Conservation (phyloP, 2,888 invertebrate species). For the Trimorus sp. region DNA sequence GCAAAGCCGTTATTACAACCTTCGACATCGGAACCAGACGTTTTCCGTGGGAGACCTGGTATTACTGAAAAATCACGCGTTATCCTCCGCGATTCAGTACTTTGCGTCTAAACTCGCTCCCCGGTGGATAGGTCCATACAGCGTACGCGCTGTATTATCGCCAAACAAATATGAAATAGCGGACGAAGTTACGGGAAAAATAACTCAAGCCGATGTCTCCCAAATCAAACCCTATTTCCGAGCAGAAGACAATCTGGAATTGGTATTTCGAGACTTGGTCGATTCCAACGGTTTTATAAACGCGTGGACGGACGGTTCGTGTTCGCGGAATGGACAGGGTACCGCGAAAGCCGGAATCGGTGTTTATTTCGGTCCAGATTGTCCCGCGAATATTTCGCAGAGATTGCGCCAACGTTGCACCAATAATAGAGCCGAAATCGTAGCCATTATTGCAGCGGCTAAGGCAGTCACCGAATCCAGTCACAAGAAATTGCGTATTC, state of each 20-base stretch:
- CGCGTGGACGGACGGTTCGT: constrained; percentile 17
- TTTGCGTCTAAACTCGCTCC: constrained; percentile 19
- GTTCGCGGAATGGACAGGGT: constrained; percentile 1
- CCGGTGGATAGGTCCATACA: constrained; percentile 9
- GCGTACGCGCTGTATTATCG: neutral
- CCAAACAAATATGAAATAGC: neutral
- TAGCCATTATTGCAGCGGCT: no score
- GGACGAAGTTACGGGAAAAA: neutral
- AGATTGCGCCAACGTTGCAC: neutral
- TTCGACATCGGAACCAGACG: neutral
- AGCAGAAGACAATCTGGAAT: neutral
- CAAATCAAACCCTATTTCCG: constrained; percentile 15
- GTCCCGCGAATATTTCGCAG: neutral
- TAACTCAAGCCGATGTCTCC: neutral
- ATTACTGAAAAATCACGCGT: neutral
- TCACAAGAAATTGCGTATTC: no score
- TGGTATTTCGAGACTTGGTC: neutral
- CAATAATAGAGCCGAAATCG: neutral
- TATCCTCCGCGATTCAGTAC: constrained; percentile 10
- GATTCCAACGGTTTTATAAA: constrained; percentile 4
- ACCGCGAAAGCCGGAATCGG: constrained; percentile 18
- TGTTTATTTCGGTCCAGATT: constrained; percentile 11
- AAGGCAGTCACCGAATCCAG: no score
- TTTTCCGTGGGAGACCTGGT: constrained; percentile 9
- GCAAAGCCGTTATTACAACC: constrained; percentile 7